Conservation (phyloP, 2,113 vertebrate species). For the Puntigrus tetrazona region DNA sequence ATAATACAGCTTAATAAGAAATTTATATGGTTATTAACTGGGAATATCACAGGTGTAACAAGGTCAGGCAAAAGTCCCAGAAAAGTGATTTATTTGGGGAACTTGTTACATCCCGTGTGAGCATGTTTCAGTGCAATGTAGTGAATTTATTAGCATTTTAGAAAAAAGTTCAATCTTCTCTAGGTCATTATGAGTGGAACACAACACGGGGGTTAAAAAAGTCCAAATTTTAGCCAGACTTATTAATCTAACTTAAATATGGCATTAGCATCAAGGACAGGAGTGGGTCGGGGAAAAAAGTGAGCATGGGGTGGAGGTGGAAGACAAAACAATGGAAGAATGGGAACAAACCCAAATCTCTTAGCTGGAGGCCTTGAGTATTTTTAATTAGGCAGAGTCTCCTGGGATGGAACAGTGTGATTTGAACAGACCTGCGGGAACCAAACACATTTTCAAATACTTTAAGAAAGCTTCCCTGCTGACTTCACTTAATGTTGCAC, state of each 20-base stretch:
- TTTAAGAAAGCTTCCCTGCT: slow-evolving; percentile 46
- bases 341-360: slow-evolving; percentile 13
- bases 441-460: slow-evolving; percentile 47
- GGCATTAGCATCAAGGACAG: neutral
- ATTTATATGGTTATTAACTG: neutral
- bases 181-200: neutral
- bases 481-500: slow-evolving; percentile 33
- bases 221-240: neutral
- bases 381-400: slow-evolving; percentile 59
- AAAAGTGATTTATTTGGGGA: too few relatives aligned
- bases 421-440: slow-evolving; percentile 39
- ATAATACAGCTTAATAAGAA: neutral
- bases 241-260: slow-evolving; percentile 24
- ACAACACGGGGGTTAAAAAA: neutral
- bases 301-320: neutral
- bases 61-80: too few relatives aligned
- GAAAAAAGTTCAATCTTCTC: neutral
- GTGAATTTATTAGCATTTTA: neutral
- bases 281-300: neutral
- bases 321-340: slow-evolving; percentile 37
- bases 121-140: neutral
- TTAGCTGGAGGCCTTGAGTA: slow-evolving; percentile 39
- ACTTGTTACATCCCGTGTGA: neutral
- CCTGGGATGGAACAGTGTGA: slow-evolving; percentile 27
- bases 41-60: neutral